Base-by-base conservation (phyloP, 2,797 vertebrate species). In the Mus caroli region DNA sequence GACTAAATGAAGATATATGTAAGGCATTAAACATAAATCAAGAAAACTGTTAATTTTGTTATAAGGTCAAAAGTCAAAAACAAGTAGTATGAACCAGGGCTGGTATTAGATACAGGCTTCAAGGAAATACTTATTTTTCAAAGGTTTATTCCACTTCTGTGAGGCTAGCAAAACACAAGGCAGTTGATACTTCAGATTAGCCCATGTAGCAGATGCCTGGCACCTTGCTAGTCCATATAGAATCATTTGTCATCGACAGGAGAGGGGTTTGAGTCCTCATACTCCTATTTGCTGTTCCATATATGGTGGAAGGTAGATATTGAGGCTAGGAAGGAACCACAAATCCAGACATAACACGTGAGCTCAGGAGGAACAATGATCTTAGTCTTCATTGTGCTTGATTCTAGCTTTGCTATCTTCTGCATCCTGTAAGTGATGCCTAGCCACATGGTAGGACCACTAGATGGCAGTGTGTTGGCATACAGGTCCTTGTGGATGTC, bases 241-340 rank as follows among this genome's bases (percentile, higher is more conserved):
- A 67, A 8, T 6, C 64, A 34, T n/a, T n/a, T 17, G 34, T 69
- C 14, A 0, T 69, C 6, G 64, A 8, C 34, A n/a, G 34, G 14
- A 3, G 31, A n/a, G 14, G 34, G 14, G 2, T n/a, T 69, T n/a
- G 14, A 34, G 14, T 69, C 34, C 34, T 69, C 79, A 40, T 94
- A 99, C 96, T 99, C 99, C 99, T 99, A 99, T 98, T 99, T 99
- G 98, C 99, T 99, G 99, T 99, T 99, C 99, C 99, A 99, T 99
- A 99, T 99, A 99, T 99, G 99, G 99, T 99, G 99, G 99, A 99
- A 99, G 99, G 99, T 99, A 99, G 99, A 99, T 99, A 99, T 99
- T 97, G 99, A 99, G 98, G 99, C 99, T 99, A 99, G 98, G 99
- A 99, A 99, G 77, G 99, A 99, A 98, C 99, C 99, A 96, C 99